Evolutionary conservation across 2,888 invertebrate species (phyloP).

Genomic region (Phalera bucephala): DNA sequence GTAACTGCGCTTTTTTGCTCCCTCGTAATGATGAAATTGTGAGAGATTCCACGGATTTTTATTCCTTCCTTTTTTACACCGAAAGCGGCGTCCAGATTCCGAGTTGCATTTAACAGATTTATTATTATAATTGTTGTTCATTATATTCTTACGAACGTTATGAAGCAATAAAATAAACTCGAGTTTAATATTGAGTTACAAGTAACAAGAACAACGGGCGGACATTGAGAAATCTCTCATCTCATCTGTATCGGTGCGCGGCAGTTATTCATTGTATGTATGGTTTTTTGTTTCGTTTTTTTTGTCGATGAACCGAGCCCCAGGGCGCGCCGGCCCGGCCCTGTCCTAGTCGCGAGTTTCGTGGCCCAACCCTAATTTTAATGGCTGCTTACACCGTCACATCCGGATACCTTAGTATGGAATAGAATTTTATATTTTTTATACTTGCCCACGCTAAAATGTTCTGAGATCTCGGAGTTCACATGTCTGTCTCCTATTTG

Average conservation of each 20-base stretch:
- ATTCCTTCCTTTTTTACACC: not conserved
- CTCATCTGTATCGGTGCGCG: constrained; percentile 69
- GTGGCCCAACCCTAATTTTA: constrained; percentile 83
- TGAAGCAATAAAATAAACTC: constrained; percentile 45
- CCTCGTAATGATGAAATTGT: constrained; percentile 16
- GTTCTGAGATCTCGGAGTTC: no score
- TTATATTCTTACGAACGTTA: constrained; percentile 29
- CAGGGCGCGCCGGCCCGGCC: constrained; percentile 68
- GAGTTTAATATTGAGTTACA: constrained; percentile 71
- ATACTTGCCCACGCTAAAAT: no score
- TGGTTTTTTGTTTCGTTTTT: constrained; percentile 61
- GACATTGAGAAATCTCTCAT: constrained; percentile 78
- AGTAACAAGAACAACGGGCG: constrained; percentile 68
- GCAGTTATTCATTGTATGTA: constrained; percentile 66
- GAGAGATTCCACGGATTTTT: constrained; percentile 6
- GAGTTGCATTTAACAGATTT: constrained; percentile 13
- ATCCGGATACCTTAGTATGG: constrained; percentile 73
- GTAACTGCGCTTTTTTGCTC: constrained; percentile 36
- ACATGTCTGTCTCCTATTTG: not conserved
- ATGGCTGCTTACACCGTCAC: constrained; percentile 76
- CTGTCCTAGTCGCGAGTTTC: constrained; percentile 72
- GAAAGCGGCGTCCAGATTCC: not conserved
- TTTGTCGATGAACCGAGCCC: constrained; percentile 50
- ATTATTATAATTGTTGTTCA: constrained; percentile 26
- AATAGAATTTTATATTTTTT: constrained; percentile 37